phyloP scores from a whole-genome alignment of 2,113 vertebrate genomes.

The Irena cyanogastra region DNA sequence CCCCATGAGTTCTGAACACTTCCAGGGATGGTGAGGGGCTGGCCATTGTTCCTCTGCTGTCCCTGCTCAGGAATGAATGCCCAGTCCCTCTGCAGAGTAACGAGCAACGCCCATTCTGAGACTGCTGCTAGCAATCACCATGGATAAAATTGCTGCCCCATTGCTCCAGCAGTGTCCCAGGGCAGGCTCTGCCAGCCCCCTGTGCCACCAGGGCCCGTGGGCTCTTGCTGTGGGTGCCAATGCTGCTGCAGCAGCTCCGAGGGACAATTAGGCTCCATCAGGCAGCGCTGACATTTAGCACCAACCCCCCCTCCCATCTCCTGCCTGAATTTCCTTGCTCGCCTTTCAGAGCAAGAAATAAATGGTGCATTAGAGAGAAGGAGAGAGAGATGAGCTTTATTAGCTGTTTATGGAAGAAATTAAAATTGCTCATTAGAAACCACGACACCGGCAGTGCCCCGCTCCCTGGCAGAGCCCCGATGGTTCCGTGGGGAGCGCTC shows the following conservation, averaged over 20 bases:
- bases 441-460: neutral
- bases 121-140: fast-evolving
- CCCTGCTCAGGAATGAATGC: fast-evolving
- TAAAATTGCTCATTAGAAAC: slow-evolving; percentile 47
- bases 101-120: neutral
- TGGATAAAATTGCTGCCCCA: neutral
- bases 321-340: neutral
- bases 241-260: neutral
- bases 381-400: slow-evolving; percentile 48
- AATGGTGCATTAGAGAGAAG: slow-evolving; percentile 42
- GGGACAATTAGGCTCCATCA: neutral
- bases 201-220: fast-evolving
- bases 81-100: neutral
- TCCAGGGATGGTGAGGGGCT: neutral
- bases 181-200: neutral
- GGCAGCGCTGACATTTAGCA: slow-evolving; percentile 36
- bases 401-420: slow-evolving; percentile 60
- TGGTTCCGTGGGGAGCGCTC: neutral
- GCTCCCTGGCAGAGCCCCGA: neutral
- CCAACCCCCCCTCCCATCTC: neutral
- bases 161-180: neutral
- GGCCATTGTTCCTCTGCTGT: neutral
- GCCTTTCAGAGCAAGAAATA: slow-evolving; percentile 36
- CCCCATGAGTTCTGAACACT: neutral
- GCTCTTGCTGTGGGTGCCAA: fast-evolving